A percentile compares a stretch with the other conserved stretches of the same genome.
These are phyloP conservation scores for Trichonephila inaurata DNA, from an alignment of 1,140 invertebrate species.

Conservation along the genomic window DNA sequence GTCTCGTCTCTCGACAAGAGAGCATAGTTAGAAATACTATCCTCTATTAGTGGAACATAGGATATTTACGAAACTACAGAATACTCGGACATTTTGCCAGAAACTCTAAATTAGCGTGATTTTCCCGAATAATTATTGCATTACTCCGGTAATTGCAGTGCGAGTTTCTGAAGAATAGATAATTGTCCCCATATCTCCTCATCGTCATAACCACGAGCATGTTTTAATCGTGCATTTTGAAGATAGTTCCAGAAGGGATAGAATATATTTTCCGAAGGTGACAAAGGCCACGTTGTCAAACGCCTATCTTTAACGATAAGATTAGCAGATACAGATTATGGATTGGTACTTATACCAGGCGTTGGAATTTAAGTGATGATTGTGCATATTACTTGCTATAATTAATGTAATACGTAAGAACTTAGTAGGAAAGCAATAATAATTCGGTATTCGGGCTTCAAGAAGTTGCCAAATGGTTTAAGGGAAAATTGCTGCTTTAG, in stretches of 20 bases:
- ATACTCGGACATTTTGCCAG: not conserved
- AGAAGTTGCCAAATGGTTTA: not conserved
- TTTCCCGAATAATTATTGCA: not conserved
- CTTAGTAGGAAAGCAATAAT: not conserved
- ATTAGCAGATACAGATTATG: not conserved
- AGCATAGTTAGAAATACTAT: not conserved
- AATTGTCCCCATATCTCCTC: conserved; percentile 15
- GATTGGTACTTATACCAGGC: not conserved
- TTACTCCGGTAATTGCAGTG: not conserved
- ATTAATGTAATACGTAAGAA: not conserved
- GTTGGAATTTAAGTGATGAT: not conserved
- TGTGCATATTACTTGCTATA: not conserved
- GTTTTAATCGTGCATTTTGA: not conserved
- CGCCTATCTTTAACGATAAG: not conserved
- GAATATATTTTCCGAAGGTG: not conserved
- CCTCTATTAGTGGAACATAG: not conserved
- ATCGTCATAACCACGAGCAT: not conserved
- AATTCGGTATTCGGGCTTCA: not conserved
- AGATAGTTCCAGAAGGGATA: not conserved
- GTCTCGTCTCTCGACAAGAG: too few relatives aligned
- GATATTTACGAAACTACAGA: conserved; percentile 11
- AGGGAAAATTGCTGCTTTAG: not conserved
- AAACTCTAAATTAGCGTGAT: not conserved
- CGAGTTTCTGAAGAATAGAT: not conserved
- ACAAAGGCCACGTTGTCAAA: not conserved